Evolutionary conservation across 64 coral and sea anemone genomes (phyloP).

Genomic region (Anthopleura sola): DNA sequence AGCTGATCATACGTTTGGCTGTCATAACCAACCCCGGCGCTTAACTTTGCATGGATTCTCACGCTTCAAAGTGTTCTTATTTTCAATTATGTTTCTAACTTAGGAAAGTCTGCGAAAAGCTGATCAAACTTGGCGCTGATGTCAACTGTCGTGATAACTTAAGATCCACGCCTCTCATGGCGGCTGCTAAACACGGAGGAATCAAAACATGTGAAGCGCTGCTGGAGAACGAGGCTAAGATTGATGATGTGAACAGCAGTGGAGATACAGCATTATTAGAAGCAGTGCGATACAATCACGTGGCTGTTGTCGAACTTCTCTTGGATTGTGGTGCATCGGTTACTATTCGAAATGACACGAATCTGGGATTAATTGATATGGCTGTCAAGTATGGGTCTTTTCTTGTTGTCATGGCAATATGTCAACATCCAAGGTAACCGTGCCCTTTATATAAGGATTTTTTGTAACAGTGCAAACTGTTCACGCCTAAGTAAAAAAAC

Average conservation of each 20-base stretch:
- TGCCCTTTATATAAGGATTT: too few relatives aligned
- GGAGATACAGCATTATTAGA: constrained; percentile 62
- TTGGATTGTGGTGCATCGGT: constrained; percentile 56
- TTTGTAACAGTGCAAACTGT: too few relatives aligned
- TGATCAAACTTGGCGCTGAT: constrained; percentile 59
- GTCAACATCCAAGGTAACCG: constrained; percentile 59
- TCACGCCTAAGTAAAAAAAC: too few relatives aligned
- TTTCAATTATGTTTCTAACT: not conserved
- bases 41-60: too few relatives aligned
- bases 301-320: constrained; percentile 37
- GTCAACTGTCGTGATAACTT: constrained; percentile 35
- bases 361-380: constrained; percentile 29
- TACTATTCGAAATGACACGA: constrained; percentile 36
- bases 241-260: constrained; percentile 36
- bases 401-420: constrained; percentile 54
- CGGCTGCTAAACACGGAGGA: constrained; percentile 42
- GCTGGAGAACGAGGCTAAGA: constrained; percentile 27
- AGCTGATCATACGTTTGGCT: too few relatives aligned
- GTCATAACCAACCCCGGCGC: too few relatives aligned
- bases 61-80: too few relatives aligned
- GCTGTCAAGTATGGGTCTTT: constrained; percentile 56
- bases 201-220: constrained; percentile 32
- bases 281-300: constrained; percentile 44
- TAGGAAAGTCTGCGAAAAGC: constrained; percentile 71
- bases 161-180: constrained; percentile 70